A percentile compares a stretch with the other conserved stretches of the same genome.
Conservation (phyloP, 2,113 vertebrate species). For the Hymenochirus boettgeri region DNA sequence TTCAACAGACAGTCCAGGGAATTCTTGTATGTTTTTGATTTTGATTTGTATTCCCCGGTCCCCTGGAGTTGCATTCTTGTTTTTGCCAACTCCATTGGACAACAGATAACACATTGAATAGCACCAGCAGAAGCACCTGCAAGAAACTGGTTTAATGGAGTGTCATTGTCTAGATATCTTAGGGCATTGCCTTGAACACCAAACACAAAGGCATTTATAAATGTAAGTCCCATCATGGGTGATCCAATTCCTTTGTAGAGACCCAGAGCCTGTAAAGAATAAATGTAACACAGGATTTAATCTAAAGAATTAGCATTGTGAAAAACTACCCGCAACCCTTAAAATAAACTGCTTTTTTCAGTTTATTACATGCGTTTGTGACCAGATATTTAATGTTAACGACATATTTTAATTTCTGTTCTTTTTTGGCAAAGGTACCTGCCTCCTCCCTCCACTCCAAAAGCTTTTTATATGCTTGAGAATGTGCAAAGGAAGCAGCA, state of each 20-base stretch:
- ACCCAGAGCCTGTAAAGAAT: constrained; percentile 70
- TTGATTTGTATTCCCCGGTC: constrained; percentile 76
- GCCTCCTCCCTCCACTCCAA: no score
- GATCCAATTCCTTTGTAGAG: constrained; percentile 96
- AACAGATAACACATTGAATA: constrained; percentile 92
- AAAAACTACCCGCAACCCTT: no score
- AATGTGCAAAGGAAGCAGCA: no score
- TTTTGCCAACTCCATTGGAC: constrained; percentile 96
- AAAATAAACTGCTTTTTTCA: no score
- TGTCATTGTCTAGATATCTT: constrained; percentile 76
- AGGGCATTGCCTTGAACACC: constrained; percentile 91
- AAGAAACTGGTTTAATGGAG: constrained; percentile 87
- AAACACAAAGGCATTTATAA: constrained; percentile 96
- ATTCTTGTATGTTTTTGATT: constrained; percentile 81
- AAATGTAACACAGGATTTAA: not conserved
- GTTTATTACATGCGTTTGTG: no score
- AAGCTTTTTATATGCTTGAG: no score
- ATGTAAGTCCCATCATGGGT: constrained; percentile 96
- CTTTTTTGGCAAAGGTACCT: no score
- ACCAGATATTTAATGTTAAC: no score
- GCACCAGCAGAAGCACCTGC: constrained; percentile 85
- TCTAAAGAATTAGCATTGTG: no score
- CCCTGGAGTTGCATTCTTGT: constrained; percentile 95
- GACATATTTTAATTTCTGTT: no score
- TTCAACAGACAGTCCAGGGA: constrained; percentile 86